Conservation (phyloP, 2,797 vertebrate genomes). For the Cryptoprocta ferox region DNA sequence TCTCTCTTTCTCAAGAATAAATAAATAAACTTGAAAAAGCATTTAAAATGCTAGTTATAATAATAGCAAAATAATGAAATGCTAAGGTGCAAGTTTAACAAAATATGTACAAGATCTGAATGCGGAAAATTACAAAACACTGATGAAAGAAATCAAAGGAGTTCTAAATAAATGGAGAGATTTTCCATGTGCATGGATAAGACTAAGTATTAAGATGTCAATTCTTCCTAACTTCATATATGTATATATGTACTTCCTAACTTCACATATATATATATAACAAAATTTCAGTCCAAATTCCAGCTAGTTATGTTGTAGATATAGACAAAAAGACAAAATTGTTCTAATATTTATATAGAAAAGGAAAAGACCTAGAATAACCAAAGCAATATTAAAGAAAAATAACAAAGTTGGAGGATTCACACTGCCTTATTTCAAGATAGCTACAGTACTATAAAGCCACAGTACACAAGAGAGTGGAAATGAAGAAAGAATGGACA, state of each 20-base stretch:
- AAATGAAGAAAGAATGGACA: background rate
- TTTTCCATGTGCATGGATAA: background rate
- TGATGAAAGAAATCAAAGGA: constrained; percentile 7
- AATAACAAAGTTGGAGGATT: background rate
- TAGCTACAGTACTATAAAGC: background rate
- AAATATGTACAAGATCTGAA: background rate
- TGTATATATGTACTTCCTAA: no score
- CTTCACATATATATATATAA: background rate
- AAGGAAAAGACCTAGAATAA: background rate
- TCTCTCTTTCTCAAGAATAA: no score
- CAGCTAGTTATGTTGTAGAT: background rate
- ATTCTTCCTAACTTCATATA: background rate
- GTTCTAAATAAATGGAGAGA: background rate
- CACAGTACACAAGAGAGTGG: background rate
- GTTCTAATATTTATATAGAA: background rate
- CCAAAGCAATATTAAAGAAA: background rate
- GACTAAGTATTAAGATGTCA: background rate
- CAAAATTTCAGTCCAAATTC: background rate
- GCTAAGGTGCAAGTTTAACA: constrained; percentile 8
- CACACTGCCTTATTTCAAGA: background rate
- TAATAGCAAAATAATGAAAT: background rate
- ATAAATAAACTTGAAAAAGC: no score
- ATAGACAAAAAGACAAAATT: background rate
- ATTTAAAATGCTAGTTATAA: background rate
- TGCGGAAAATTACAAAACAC: background rate